phyloP scores from a whole-genome alignment of 2,888 invertebrate genomes.

The Eilema sororculum region DNA sequence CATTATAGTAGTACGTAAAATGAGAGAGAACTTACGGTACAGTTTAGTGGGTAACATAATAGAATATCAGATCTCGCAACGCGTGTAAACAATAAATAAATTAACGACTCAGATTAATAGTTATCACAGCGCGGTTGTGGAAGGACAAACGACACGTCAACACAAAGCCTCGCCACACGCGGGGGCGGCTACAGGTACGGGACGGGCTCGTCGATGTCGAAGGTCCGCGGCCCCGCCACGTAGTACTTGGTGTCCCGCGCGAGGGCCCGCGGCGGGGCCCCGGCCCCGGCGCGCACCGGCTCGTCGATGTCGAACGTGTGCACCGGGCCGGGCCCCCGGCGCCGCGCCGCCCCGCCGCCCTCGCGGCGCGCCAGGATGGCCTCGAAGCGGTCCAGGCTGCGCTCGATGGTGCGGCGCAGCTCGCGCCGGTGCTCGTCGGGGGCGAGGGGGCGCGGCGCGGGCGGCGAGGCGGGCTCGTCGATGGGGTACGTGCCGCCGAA shows the following conservation, averaged over 20 bases:
- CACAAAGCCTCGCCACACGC: constrained; percentile 28
- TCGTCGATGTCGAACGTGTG: constrained; percentile 60
- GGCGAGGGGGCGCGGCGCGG: constrained; percentile 33
- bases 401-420: constrained; percentile 77
- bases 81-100: constrained; percentile 25
- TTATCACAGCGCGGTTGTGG: constrained; percentile 48
- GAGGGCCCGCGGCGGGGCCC: constrained; percentile 35
- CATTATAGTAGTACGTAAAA: background rate
- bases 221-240: constrained; percentile 84
- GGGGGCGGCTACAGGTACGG: constrained; percentile 43
- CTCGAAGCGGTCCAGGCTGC: constrained; percentile 81
- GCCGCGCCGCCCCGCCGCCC: constrained; percentile 17
- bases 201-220: constrained; percentile 87
- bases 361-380: constrained; percentile 66
- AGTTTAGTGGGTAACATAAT: constrained; percentile 17
- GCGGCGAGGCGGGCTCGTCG: constrained; percentile 88
- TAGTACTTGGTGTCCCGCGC: constrained; percentile 59
- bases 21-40: background rate
- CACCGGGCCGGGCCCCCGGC: constrained; percentile 23
- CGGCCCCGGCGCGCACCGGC: constrained; percentile 36
- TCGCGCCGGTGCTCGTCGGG: constrained; percentile 41
- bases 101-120: constrained; percentile 39
- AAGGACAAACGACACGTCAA: constrained; percentile 12
- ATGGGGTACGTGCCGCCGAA: constrained; percentile 96
- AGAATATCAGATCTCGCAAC: constrained; percentile 22